These are phyloP conservation scores for Panopea generosa DNA, from an alignment of 2,888 invertebrate genomes.

Conservation along the genomic window DNA sequence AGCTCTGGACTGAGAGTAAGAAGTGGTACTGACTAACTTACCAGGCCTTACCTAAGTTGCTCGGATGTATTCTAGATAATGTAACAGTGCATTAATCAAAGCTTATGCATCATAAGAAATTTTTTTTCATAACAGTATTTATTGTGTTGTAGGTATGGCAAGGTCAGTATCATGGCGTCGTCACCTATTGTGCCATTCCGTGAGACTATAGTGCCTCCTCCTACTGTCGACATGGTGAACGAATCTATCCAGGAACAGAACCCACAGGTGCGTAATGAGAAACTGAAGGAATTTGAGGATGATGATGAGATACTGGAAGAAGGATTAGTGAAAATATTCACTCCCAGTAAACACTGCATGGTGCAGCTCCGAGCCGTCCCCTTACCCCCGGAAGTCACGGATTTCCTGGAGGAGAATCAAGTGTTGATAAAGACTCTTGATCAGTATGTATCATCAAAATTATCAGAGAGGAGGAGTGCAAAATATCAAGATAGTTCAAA, in stretches of 20 bases:
- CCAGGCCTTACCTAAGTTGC: too few relatives aligned
- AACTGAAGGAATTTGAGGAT: conserved; percentile 72
- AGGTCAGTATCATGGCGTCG: conserved; percentile 92
- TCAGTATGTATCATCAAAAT: conserved; percentile 76
- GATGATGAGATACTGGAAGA: conserved; percentile 71
- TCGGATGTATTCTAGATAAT: too few relatives aligned
- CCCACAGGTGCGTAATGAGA: conserved; percentile 52
- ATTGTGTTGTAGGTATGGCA: conserved; percentile 88
- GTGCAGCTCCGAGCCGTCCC: conserved; percentile 92
- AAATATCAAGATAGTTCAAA: conserved; percentile 41
- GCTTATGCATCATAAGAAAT: too few relatives aligned
- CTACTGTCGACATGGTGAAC: conserved; percentile 93
- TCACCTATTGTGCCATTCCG: conserved; percentile 98
- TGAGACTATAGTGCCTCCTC: conserved; percentile 95
- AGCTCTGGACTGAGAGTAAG: too few relatives aligned
- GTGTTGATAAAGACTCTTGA: conserved; percentile 90
- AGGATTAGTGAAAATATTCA: conserved; percentile 86
- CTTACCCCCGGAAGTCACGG: conserved; percentile 90
- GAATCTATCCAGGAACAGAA: conserved; percentile 90
- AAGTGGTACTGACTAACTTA: too few relatives aligned
- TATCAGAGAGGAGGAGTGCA: conserved; percentile 34
- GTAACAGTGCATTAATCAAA: too few relatives aligned
- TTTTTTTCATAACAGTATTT: too few relatives aligned
- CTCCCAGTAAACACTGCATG: conserved; percentile 90
- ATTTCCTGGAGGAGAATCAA: conserved; percentile 90